A percentile compares a stretch with the other conserved stretches of the same genome.
These are phyloP conservation scores for Kradibia gibbosae DNA, from an alignment of 1,140 invertebrate species.

Conservation along the genomic window DNA sequence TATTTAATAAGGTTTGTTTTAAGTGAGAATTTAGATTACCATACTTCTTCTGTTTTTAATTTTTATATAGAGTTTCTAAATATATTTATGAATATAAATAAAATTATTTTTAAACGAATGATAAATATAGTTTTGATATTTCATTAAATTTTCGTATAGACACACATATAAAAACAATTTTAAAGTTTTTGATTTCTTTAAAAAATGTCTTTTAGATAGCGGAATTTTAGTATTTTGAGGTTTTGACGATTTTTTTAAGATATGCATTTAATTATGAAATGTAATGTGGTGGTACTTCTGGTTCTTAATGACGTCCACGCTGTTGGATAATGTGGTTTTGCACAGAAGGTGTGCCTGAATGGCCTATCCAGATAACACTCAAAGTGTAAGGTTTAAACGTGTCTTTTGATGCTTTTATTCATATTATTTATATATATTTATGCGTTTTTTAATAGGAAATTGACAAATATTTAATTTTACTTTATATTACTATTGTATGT, in stretches of 20 bases:
- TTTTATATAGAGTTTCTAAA: too few species aligned
- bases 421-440: too few species aligned
- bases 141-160: too few species aligned
- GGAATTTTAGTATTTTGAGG: slow-evolving; percentile 9
- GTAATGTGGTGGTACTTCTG: slow-evolving; percentile 9
- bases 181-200: not conserved
- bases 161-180: too few species aligned
- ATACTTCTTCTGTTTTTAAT: too few species aligned
- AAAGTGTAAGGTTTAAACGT: not conserved
- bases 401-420: too few species aligned
- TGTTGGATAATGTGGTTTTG: not conserved
- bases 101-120: too few species aligned
- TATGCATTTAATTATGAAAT: slow-evolving; percentile 16
- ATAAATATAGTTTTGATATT: too few species aligned
- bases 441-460: slow-evolving; percentile 15
- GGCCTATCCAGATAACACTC: slow-evolving; percentile 21
- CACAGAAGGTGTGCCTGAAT: slow-evolving; percentile 2
- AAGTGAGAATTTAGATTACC: too few species aligned
- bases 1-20: too few species aligned
- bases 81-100: too few species aligned
- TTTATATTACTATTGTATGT: slow-evolving; percentile 18
- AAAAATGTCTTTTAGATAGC: not conserved
- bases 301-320: slow-evolving; percentile 13
- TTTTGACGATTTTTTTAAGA: slow-evolving; percentile 13
- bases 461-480: slow-evolving; percentile 28